These are phyloP conservation scores for Neosilurus hyrtlii DNA, from an alignment of 2,797 vertebrate species.

Conservation along the genomic window DNA sequence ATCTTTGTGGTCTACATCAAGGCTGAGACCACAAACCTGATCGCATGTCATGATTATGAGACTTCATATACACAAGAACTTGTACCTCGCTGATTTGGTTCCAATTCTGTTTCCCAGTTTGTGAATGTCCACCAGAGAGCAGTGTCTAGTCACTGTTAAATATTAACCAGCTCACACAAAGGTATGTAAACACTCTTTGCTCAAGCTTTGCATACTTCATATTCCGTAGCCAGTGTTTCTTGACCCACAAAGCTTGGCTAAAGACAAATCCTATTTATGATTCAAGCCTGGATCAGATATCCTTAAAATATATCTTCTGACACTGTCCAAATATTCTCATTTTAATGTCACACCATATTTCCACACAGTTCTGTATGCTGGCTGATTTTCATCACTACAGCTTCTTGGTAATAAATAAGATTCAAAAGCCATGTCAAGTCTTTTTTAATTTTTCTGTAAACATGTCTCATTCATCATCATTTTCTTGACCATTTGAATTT, in stretches of 20 bases:
- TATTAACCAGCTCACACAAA: slow-evolving; percentile 28
- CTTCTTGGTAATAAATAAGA: neutral
- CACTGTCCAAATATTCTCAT: neutral
- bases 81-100: neutral
- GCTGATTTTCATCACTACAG: neutral
- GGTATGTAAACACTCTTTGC: slow-evolving; percentile 22
- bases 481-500: neutral
- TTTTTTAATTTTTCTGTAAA: neutral
- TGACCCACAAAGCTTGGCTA: neutral
- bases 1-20: neutral
- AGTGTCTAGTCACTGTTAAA: slow-evolving; percentile 33
- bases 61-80: neutral
- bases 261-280: neutral
- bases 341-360: neutral
- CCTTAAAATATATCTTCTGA: neutral
- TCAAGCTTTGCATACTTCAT: neutral
- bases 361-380: neutral
- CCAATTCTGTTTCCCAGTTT: neutral
- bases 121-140: slow-evolving; percentile 40
- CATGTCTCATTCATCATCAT: neutral
- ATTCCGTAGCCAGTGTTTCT: neutral
- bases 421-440: neutral
- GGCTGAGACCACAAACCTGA: too few species aligned
- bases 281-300: neutral
- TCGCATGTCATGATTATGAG: neutral